Evolutionary conservation across 64 coral and sea anemone genomes (phyloP), one percentile per base, ranked within the genome.

Genomic region (Pocillopora verrucosa): DNA sequence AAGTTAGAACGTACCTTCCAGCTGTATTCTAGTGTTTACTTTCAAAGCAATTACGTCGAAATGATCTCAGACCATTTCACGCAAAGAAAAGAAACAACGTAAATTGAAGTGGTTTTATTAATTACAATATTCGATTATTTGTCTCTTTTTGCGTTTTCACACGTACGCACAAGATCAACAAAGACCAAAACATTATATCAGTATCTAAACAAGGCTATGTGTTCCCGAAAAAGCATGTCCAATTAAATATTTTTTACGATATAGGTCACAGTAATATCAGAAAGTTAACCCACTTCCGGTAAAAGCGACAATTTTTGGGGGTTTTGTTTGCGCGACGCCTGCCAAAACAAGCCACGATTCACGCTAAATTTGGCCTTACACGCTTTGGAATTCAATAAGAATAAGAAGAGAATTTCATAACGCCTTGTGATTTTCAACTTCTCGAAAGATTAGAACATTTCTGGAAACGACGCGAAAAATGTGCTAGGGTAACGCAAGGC

Each of bases 401-500:
- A 22, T 56, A 5, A 68, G 64, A 72, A 85, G 2, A 20, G 25
- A 83, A n/a, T 10, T 65, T 45, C 10, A 2, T 37, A 45, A 83
- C 34, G 19, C 35, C 13, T 51, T 36, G 36, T 14, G 68, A 83
- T 36, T 0, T 4, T 45, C 34, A 20, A 7, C 3, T 4, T 9
- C 16, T 68, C 24, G 3, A 67, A 20, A 1, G 41, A 57, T 57
- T 41, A 19, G 16, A 5, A 13, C 11, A 5, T 7, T 25, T 85
- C 82, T 24, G 20, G 82, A 85, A 72, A 30, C 10, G 11, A 72
- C 82, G 67, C 37, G 82, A 56, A 37, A 19, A 56, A 70, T 85
- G 19, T n/a, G 36, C 14, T 4, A 1, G 10, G 58, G 82, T 85
- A 85, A 85, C 82, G 65, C 65, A 85, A 85, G 63, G 72, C 82